Evolutionary conservation across 2,888 invertebrate species (phyloP).

Genomic region (Pseudolycoriella hygida): DNA sequence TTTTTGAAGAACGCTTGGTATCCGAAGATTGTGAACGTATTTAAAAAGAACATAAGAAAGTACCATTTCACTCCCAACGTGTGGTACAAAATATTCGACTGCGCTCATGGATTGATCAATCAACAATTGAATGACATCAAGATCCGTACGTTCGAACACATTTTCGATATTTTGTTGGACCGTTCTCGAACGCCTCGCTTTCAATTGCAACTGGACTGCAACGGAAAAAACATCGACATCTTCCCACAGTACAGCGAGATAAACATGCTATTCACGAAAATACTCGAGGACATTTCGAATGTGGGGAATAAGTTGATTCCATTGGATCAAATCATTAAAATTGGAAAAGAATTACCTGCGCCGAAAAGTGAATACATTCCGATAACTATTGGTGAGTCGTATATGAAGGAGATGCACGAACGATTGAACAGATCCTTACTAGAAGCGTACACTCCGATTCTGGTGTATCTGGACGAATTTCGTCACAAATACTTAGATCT

Average conservation of each 20-base stretch:
- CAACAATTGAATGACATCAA: constrained; percentile 48
- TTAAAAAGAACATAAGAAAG: constrained; percentile 22
- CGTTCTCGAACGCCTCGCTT: constrained; percentile 41
- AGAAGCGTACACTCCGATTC: constrained; percentile 36
- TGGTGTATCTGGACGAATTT: constrained; percentile 34
- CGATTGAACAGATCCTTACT: constrained; percentile 34
- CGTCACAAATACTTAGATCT: constrained; percentile 37
- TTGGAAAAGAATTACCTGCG: constrained; percentile 40
- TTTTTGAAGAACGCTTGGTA: constrained; percentile 29
- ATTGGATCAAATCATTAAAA: constrained; percentile 33
- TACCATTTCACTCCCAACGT: constrained; percentile 15
- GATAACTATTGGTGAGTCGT: constrained; percentile 39
- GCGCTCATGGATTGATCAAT: constrained; percentile 32
- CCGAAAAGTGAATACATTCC: constrained; percentile 35
- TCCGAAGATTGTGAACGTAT: constrained; percentile 22
- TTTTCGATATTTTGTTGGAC: constrained; percentile 37
- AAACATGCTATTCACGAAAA: constrained; percentile 35
- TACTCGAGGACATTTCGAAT: constrained; percentile 36
- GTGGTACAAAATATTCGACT: constrained; percentile 24
- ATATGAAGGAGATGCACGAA: constrained; percentile 32
- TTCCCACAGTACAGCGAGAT: constrained; percentile 40
- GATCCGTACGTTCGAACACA: constrained; percentile 43
- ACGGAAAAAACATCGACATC: constrained; percentile 28
- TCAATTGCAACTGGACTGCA: constrained; percentile 31
- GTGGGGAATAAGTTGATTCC: constrained; percentile 41